phyloP scores from a whole-genome alignment of 2,888 invertebrate genomes.

The Dryobota labecula region DNA sequence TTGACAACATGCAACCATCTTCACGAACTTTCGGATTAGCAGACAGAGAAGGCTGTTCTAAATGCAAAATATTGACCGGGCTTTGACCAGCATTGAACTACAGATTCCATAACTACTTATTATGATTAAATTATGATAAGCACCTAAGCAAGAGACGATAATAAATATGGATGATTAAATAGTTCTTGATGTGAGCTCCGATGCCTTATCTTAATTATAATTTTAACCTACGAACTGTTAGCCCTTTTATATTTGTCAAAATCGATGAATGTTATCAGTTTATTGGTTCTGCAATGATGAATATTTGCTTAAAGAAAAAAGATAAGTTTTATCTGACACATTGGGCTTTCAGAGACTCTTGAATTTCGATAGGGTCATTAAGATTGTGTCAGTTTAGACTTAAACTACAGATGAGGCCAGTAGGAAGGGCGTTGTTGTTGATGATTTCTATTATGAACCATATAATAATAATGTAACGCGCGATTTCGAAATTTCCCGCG shows the following conservation, averaged over 20 bases:
- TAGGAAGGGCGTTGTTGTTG: too few species aligned
- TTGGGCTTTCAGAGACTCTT: not conserved
- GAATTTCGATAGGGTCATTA: not conserved
- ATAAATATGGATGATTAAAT: constrained; percentile 30
- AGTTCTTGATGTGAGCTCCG: not conserved
- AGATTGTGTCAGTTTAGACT: not conserved
- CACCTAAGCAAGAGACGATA: not conserved
- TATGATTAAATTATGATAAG: not conserved
- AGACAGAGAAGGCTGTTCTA: not conserved
- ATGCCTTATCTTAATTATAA: constrained; percentile 29
- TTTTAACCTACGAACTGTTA: constrained; percentile 16
- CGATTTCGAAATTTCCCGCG: too few species aligned
- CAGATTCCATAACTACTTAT: constrained; percentile 1
- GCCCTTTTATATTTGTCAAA: constrained; percentile 17
- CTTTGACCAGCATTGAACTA: constrained; percentile 19
- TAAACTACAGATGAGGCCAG: not conserved
- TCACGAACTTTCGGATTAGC: not conserved
- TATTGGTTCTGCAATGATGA: not conserved
- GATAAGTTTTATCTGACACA: not conserved
- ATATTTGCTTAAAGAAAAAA: constrained; percentile 13
- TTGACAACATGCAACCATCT: not conserved
- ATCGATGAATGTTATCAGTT: not conserved
- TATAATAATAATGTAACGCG: too few species aligned
- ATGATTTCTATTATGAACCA: not conserved
- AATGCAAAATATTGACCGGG: not conserved